Evolutionary conservation across 2,113 vertebrate species (phyloP), one percentile per base, ranked within the genome.

Genomic region (Alligator sinensis): DNA sequence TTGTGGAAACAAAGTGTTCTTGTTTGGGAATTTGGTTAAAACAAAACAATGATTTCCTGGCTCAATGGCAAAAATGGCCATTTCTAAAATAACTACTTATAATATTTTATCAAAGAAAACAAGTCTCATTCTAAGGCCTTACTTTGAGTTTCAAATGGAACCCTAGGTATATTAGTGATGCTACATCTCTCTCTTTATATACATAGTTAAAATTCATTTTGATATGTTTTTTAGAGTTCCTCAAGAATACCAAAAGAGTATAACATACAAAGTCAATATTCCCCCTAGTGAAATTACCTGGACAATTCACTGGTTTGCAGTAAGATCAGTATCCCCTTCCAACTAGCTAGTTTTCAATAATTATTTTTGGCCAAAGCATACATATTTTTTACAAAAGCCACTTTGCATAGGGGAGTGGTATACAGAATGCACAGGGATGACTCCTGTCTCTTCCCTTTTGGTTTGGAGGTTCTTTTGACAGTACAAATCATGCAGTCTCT

Each of bases 91-190:
- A 75, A 47, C 17, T 58, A 34, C 34, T 18, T 78, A 63, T 61
- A 64, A 68, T 63, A 82, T 87, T 93, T 92, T 87, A 58, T 83
- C 81, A 4, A 77, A 87, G 3, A 24, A 6, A 82, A 15, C 11
- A 82, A 87, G 82, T 77, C 17, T 10, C 19, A 89, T 54, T 68
- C 15, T 80, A 89, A 94, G 11, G 66, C 79, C 95, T 84, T 17
- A 55, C 88, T 84, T 21, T 8, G 2, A 4, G 18, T 64, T 96
- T 91, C 59, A 81, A 91, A 96, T 10, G 30, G 80, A 94, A 93
- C 47, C 14, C 16, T 81, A 84, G 77, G 8, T 14, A 27, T 2
- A 63, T 54, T 79, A 2, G 21, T 54, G 70, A 47, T 9, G 9
- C 47, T 47, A 47, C 47, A 47, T 47, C 47, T 47, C 47, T 47